These are phyloP conservation scores for Drosophila eugracilis DNA, from an alignment of 1,140 invertebrate genomes.

Conservation along the genomic window DNA sequence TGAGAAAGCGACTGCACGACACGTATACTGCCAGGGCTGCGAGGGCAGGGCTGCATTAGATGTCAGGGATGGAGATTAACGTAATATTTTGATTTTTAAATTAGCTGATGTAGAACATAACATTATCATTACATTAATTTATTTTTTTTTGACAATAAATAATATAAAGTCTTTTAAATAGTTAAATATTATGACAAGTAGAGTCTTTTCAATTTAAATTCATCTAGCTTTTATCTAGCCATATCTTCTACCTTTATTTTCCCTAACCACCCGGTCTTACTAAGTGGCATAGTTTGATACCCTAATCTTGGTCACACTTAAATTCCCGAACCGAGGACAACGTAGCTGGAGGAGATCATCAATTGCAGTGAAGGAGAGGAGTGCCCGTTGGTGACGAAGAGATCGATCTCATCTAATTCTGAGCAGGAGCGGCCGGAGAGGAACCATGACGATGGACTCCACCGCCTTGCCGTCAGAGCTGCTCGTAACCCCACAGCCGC, in stretches of 20 bases:
- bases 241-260: neutral
- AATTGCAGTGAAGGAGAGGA: conserved; percentile 21
- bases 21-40: conserved; percentile 48
- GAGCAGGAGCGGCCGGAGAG: conserved; percentile 23
- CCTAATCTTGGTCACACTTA: neutral
- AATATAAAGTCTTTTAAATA: no score
- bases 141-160: no score
- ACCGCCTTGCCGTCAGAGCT: conserved; percentile 91
- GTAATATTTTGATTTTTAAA: no score
- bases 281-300: neutral
- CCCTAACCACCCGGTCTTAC: conserved; percentile 1
- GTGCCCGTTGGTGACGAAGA: conserved; percentile 22
- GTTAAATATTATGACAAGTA: no score
- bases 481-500: conserved; percentile 91
- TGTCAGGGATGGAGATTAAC: neutral
- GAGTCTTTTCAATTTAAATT: no score
- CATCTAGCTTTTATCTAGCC: neutral
- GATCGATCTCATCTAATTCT: conserved; percentile 16
- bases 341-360: conserved; percentile 33
- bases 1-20: conserved; percentile 64
- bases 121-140: no score
- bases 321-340: conserved; percentile 22
- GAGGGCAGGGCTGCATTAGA: neutral
- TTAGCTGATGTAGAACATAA: no score
- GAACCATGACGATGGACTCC: conserved; percentile 84